These are phyloP conservation scores for Silvanus unidentatus DNA, from an alignment of 2,888 invertebrate species.

Conservation along the genomic window DNA sequence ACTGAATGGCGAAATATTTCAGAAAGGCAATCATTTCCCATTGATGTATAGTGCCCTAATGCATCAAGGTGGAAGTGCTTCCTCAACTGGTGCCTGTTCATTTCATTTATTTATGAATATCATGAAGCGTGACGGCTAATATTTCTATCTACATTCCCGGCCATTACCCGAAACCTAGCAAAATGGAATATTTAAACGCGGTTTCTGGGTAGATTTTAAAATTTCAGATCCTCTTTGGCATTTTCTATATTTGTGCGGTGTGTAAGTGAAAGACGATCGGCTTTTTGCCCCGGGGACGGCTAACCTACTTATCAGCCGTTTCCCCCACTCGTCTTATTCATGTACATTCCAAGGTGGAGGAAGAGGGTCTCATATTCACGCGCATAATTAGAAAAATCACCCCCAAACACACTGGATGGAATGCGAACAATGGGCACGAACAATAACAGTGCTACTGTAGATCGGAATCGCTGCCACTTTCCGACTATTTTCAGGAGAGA, in stretches of 20 bases:
- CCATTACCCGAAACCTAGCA: constrained; percentile 24
- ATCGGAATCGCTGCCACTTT: too few relatives aligned
- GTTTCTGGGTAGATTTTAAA: constrained; percentile 32
- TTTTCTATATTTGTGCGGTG: constrained; percentile 33
- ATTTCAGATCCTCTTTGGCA: constrained; percentile 33
- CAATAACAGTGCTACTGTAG: too few relatives aligned
- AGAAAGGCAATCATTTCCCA: constrained; percentile 14
- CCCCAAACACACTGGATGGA: too few relatives aligned
- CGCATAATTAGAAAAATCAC: too few relatives aligned
- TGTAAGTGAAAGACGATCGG: constrained; percentile 33
- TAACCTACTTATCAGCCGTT: constrained; percentile 33
- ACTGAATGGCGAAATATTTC: constrained; percentile 16
- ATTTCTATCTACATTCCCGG: constrained; percentile 22
- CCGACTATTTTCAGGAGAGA: too few relatives aligned
- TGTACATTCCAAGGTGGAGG: too few relatives aligned
- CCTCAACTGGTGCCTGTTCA: constrained; percentile 8
- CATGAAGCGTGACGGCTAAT: constrained; percentile 25
- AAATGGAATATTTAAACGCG: constrained; percentile 35
- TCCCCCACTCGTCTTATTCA: too few relatives aligned
- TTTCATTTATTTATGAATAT: constrained; percentile 34
- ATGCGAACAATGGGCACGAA: too few relatives aligned
- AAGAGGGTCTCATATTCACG: too few relatives aligned
- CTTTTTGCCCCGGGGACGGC: constrained; percentile 29
- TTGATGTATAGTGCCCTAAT: constrained; percentile 22
- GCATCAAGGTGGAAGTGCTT: constrained; percentile 12